Evolutionary conservation across 2,797 vertebrate species (phyloP).

Genomic region (Manis javanica): DNA sequence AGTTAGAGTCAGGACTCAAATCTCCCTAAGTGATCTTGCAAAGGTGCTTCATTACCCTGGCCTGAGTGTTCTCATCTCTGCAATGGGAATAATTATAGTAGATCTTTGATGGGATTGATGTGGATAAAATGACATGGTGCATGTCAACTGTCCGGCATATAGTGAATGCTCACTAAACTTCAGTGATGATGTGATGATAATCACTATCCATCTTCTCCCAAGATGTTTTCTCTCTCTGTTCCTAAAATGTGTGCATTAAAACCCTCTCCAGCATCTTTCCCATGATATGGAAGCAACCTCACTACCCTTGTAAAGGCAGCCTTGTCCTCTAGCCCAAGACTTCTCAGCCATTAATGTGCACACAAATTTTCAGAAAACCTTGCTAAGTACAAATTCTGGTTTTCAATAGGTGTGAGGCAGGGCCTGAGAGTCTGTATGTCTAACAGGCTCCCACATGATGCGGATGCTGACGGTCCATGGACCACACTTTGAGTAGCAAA

Average conservation of each 20-base stretch:
- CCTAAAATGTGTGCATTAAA: neutral
- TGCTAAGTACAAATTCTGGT: neutral
- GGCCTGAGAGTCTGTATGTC: neutral
- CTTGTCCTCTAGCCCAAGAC: neutral
- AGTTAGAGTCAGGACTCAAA: neutral
- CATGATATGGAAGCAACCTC: neutral
- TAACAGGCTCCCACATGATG: neutral
- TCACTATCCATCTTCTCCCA: neutral
- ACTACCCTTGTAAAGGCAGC: neutral
- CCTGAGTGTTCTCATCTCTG: neutral
- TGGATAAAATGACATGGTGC: neutral
- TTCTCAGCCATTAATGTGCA: neutral
- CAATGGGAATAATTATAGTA: neutral
- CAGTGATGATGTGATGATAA: accelerated
- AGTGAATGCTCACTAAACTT: neutral
- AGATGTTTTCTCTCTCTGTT: neutral
- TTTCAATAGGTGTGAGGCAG: neutral
- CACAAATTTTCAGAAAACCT: neutral
- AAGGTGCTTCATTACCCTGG: neutral
- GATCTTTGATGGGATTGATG: accelerated
- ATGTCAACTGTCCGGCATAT: neutral
- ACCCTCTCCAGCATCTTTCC: neutral
- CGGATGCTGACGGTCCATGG: neutral
- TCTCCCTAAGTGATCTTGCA: neutral
- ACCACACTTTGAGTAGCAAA: neutral